A percentile compares a stretch with the other conserved stretches of the same genome.
Conservation (phyloP, 2,113 vertebrate species). For the Hiodon alosoides region DNA sequence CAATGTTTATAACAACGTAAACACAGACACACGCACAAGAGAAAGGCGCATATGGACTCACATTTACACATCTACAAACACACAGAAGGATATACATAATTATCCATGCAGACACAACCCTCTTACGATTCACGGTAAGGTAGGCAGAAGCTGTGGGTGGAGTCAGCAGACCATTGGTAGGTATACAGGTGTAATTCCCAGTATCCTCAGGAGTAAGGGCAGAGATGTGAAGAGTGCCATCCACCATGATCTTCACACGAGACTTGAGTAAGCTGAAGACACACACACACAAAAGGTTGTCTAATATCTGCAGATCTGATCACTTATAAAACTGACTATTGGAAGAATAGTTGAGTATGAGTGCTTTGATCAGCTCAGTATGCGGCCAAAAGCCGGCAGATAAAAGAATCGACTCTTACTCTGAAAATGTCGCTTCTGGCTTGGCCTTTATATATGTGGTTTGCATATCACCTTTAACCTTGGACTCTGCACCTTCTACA, state of each 20-base stretch:
- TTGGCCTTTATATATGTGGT: too few species aligned
- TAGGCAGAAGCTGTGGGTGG: conserved; percentile 78
- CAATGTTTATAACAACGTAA: neutral
- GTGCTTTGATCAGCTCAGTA: too few species aligned
- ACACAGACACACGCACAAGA: neutral
- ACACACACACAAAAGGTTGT: neutral
- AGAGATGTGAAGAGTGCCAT: conserved; percentile 81
- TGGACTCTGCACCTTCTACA: too few species aligned
- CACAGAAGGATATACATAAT: neutral
- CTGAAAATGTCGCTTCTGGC: too few species aligned
- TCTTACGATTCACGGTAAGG: conserved; percentile 83
- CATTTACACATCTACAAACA: neutral
- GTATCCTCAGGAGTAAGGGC: conserved; percentile 68
- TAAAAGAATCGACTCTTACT: too few species aligned
- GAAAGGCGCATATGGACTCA: conserved; percentile 1
- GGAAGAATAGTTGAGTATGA: too few species aligned
- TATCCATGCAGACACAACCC: neutral
- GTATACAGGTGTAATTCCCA: conserved; percentile 81
- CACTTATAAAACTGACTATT: too few species aligned
- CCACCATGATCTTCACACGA: conserved; percentile 84
- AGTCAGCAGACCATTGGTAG: conserved; percentile 79
- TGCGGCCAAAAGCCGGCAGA: too few species aligned
- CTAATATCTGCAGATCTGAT: neutral
- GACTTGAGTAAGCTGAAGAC: conserved; percentile 72
- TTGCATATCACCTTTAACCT: too few species aligned